Evolutionary conservation across 2,113 vertebrate genomes (phyloP), one percentile per base, ranked within the genome.

Genomic region (Pedetes capensis): DNA sequence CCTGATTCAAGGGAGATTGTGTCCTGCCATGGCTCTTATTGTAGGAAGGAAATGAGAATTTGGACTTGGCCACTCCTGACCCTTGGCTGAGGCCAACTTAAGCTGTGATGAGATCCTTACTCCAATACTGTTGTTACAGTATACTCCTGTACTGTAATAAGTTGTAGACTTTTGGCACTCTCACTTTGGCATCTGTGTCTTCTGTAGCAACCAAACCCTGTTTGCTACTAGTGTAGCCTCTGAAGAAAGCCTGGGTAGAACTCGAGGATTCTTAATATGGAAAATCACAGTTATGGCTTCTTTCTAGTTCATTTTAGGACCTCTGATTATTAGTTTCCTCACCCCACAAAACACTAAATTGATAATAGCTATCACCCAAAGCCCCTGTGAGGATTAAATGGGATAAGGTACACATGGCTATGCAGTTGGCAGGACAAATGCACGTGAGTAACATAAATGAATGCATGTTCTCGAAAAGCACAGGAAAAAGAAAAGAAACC

Each of bases 261-360:
- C 14, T 55, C 0, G 11, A 39, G 9, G 22, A 13, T 94, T 39
- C 57, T 75, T 2, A 61, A 27, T 44, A 20, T 3, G 6, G 25
- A 72, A 80, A 89, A 90, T 42, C 25, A 83, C 1, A 47, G 68
- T 42, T 57, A 93, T 11, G n/a, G 51, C n/a, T 83, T 63, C 49
- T 82, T 20, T 69, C 20, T 72, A 61, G 44, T 37, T 96, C 39
- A 47, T 89, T 88, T 78, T 93, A 94, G 44, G 42, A 87, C 1
- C 34, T 91, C 61, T 72, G 79, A 91, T 69, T 95, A 86, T 96
- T 23, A 53, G n/a, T 84, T 78, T 84, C 42, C 61, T 91, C 44
- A 92, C 13, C 49, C 76, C n/a, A n/a, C n/a, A 34, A 59, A 83
- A 63, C 81, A 86, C 5, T 69, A 17, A 23, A 27, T 63, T 72